Evolutionary conservation across 2,797 vertebrate genomes (phyloP).

Genomic region (Loriculus beryllinus): DNA sequence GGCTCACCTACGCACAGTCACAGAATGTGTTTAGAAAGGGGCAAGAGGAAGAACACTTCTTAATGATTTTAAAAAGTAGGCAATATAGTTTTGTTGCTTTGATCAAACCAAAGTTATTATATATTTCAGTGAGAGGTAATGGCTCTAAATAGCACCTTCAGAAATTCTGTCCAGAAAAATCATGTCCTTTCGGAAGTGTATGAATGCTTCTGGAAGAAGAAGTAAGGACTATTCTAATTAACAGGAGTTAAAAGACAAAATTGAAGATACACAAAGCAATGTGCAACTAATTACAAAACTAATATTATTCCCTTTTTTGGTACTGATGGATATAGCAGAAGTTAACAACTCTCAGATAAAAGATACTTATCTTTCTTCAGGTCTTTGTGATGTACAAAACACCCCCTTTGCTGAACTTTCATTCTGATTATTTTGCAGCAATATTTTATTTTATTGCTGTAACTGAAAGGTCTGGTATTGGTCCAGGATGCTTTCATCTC

Average conservation of each 20-base stretch:
- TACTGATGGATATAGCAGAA: background rate
- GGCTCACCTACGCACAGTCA: background rate
- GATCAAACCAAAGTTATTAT: background rate
- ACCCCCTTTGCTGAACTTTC: background rate
- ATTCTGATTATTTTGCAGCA: background rate
- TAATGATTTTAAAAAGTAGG: background rate
- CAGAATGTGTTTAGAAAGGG: background rate
- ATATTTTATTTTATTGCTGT: background rate
- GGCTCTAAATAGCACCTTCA: background rate
- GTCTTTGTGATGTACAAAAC: background rate
- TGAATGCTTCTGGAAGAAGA: background rate
- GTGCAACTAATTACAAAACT: background rate
- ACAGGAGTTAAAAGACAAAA: background rate
- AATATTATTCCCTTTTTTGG: background rate
- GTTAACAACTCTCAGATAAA: background rate
- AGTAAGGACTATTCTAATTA: background rate
- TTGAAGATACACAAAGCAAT: background rate
- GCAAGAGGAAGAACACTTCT: background rate
- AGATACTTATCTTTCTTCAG: background rate
- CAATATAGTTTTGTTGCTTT: background rate
- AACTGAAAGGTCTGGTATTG: background rate
- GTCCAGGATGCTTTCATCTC: background rate
- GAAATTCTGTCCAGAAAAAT: background rate
- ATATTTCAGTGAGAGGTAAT: background rate
- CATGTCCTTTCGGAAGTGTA: background rate